phyloP scores from a whole-genome alignment of 1,140 invertebrate species.

The Yoshiicerus persimilis region DNA sequence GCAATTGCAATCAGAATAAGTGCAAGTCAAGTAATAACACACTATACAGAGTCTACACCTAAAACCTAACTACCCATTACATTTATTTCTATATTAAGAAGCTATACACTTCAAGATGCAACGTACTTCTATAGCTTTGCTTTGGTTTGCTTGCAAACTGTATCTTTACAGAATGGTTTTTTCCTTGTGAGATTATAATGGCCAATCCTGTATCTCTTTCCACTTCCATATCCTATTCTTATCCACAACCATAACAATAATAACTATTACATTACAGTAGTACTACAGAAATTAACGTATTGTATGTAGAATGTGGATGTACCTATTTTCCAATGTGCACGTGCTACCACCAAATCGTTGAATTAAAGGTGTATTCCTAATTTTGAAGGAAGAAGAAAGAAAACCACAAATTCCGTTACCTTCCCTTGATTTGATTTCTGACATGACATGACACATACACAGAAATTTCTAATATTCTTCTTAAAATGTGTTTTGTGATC shows the following conservation, averaged over 20 bases:
- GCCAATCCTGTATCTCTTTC: not conserved
- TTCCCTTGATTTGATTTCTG: conserved; percentile 4
- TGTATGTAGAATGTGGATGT: not conserved
- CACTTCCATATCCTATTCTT: not conserved
- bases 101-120: no score
- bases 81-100: not conserved
- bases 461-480: not conserved
- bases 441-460: not conserved
- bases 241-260: not conserved
- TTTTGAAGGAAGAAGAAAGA: not conserved
- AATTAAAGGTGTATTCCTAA: not conserved
- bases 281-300: no score
- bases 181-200: not conserved
- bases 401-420: not conserved
- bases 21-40: not conserved
- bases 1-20: not conserved
- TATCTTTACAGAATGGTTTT: not conserved
- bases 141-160: not conserved
- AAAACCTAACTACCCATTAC: not conserved
- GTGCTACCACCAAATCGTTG: no score
- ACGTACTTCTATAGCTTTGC: no score
- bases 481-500: no score
- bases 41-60: not conserved
- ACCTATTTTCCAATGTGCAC: no score
- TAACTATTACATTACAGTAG: not conserved